Percentiles rank a stretch among this genome's conserved stretches.
Evolutionary conservation across 1,140 invertebrate species (phyloP).

Genomic region (Phocides pigmalion): DNA sequence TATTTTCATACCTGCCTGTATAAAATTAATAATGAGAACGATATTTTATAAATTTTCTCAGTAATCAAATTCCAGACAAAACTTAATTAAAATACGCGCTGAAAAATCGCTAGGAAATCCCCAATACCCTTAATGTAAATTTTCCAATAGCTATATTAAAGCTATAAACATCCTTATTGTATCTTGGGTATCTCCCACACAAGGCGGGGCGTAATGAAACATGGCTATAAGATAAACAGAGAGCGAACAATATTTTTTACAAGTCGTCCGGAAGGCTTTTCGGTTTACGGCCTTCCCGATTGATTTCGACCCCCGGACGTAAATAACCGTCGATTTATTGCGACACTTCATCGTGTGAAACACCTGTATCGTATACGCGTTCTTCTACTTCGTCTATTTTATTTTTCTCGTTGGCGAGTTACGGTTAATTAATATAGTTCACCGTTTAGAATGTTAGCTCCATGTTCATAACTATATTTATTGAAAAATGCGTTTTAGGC

Average conservation of each 20-base stretch:
- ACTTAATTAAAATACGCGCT: background rate
- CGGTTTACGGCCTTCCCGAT: conserved; percentile 42
- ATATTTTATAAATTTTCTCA: too few relatives aligned
- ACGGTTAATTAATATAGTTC: conserved; percentile 4
- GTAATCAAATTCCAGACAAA: too few relatives aligned
- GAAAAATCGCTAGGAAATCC: background rate
- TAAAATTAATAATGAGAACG: too few relatives aligned
- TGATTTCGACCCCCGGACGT: conserved; percentile 41
- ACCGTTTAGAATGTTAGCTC: background rate
- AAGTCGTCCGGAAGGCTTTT: conserved; percentile 36
- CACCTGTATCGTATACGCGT: conserved; percentile 35
- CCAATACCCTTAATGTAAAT: background rate
- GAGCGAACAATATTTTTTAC: conserved; percentile 38
- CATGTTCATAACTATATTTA: background rate
- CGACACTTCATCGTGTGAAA: conserved; percentile 42
- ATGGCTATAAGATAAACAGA: conserved; percentile 35
- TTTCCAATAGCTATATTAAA: conserved; percentile 8
- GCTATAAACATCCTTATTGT: conserved; percentile 21
- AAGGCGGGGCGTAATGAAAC: conserved; percentile 33
- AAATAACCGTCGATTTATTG: conserved; percentile 43
- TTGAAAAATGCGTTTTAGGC: too few relatives aligned
- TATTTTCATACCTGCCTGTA: too few relatives aligned
- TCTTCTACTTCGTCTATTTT: conserved; percentile 29
- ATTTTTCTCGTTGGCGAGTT: conserved; percentile 5
- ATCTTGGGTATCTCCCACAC: conserved; percentile 14